Base-by-base conservation (phyloP, 2,888 invertebrate species). In the Sminthurides aquaticus region DNA sequence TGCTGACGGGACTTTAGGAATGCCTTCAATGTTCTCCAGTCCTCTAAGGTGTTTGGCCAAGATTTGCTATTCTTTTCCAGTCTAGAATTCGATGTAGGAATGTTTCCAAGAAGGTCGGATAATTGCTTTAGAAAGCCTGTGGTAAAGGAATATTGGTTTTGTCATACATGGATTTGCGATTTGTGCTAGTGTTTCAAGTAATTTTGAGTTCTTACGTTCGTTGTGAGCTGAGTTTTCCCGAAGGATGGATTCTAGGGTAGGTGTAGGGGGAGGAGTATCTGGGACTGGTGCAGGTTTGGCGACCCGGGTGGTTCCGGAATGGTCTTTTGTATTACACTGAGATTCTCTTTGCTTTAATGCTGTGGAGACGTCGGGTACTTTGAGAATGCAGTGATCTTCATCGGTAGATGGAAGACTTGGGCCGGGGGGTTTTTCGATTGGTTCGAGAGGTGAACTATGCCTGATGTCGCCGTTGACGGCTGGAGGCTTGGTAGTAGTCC, bases 1-100 rank as follows among this genome's bases (percentile, higher is more conserved):
- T 25, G 34, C 29, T 64, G 64, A 18, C 55, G 58, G 49, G 54
- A 29, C 25, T 59, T 64, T 8, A 64, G 25, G 43, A 58, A 57
- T 11, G 24, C 29, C 22, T 59, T 64, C 15, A 64, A 24, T 25
- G 52, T 64, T 24, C 34, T 64, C 64, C 58, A 64, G 11, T 58
- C 54, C 24, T 25, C 20, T 20, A 26, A n/a, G n/a, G 56, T 43
- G 20, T 43, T 22, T 2, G 62, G 62, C 48, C 55, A 34, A 2
- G 11, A 2, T 2, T 18, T 20, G 24, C n/a, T 20, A 24, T 1
- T 34, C 25, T 28, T 34, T 5, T 34, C 58, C 49, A 5, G 25
- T 55, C 48, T 58, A 24, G 22, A 29, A 20, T 57, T 57, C 2
- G 48, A 3, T 18, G 55, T 34, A 15, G 60, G 60, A 26, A 60